Base-by-base conservation (phyloP, 2,888 invertebrate genomes). In the Gerris lacustris region DNA sequence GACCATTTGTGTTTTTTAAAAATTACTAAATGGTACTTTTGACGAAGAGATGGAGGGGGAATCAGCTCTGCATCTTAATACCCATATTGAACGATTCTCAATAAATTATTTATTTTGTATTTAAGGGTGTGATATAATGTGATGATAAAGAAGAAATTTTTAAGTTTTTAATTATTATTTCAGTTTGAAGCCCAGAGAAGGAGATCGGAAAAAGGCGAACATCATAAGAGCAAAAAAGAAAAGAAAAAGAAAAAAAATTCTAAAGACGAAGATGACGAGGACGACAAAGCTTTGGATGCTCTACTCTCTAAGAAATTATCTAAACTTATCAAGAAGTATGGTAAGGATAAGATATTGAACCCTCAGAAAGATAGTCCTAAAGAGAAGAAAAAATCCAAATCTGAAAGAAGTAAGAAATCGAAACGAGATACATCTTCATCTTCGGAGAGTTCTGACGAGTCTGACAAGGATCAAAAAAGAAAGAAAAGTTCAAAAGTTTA, bases 121-220 rank as follows among this genome's bases (percentile, higher is more conserved):
- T 31, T 4, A 31, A 31, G 31, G 31, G 31, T 31, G 31, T 31
- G n/a, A n/a, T n/a, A n/a, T n/a, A n/a, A n/a, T n/a, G n/a, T n/a
- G 31, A 31, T 31, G 31, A 31, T 31, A 31, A 31, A 31, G 31
- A 31, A 31, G 31, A 4, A 31, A 31, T 31, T 18, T 18, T 18
- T 18, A 11, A n/a, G 17, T 18, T 66, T 17, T 66, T 5, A 9
- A 66, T 31, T n/a, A 66, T 66, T 18, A 18, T 66, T 18, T 66
- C 55, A 55, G 55, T 55, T 55, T 9, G 69, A 66, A 74, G 80
- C 79, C 63, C 73, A 82, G 82, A 80, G 80, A 75, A 77, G 79
- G 84, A 84, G 77, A 80, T 82, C 74, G 66, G 85, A 85, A 76
- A 82, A 79, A 75, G 84, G 80, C 76, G 85, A 83, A 78, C 85